Evolutionary conservation across 1,140 invertebrate species (phyloP).

Genomic region (Scaptomyza pallida): DNA sequence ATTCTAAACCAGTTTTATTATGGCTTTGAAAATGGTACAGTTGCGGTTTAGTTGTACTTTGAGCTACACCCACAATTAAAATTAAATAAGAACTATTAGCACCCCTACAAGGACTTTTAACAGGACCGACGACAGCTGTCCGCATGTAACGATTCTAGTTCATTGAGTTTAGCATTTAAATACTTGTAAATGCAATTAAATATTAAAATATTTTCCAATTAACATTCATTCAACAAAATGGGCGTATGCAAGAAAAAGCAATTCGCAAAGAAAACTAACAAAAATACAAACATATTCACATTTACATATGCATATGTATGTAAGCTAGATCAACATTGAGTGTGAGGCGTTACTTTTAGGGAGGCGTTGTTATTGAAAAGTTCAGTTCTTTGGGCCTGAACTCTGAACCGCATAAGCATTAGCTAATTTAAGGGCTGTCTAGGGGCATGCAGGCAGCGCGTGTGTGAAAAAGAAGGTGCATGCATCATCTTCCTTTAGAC

Average conservation of each 20-base stretch:
- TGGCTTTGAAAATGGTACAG: too few species aligned
- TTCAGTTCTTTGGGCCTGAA: too few species aligned
- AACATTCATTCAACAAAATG: slow-evolving; percentile 12
- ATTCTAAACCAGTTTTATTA: slow-evolving; percentile 17
- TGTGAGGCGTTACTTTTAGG: too few species aligned
- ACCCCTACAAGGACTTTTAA: slow-evolving; percentile 15
- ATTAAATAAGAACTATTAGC: too few species aligned
- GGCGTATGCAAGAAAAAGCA: slow-evolving; percentile 35
- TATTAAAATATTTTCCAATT: slow-evolving; percentile 40
- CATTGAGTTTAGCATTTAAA: slow-evolving; percentile 1
- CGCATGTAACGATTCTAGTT: not conserved
- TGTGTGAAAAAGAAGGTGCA: too few species aligned
- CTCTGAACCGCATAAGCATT: too few species aligned
- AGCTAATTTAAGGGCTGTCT: too few species aligned
- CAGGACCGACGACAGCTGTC: slow-evolving; percentile 43
- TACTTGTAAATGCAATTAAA: slow-evolving; percentile 43
- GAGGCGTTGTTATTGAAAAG: too few species aligned
- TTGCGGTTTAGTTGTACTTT: not conserved
- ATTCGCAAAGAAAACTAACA: slow-evolving; percentile 22
- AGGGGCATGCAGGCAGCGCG: too few species aligned
- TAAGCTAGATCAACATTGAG: not conserved
- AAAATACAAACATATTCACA: slow-evolving; percentile 26
- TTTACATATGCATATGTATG: not conserved
- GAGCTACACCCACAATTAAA: not conserved
- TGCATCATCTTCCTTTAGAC: too few species aligned